Percentiles rank a stretch among this genome's conserved stretches.
phyloP scores from a whole-genome alignment of 2,797 vertebrate species.

The Chaenodraco wilsoni region DNA sequence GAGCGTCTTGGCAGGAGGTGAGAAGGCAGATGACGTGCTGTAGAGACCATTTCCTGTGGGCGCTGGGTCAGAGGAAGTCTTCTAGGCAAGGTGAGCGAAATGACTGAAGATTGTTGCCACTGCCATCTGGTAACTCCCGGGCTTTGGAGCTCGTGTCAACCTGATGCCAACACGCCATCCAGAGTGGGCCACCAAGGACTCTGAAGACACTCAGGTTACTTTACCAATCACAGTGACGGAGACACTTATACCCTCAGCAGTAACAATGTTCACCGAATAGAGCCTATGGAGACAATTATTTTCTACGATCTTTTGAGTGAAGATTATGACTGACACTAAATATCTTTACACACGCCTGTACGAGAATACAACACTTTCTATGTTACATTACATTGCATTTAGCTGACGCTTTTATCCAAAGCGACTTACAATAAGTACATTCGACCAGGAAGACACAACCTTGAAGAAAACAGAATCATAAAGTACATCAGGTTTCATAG shows the following conservation, averaged over 20 bases:
- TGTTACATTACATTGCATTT: too few species aligned
- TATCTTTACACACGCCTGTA: conserved; percentile 6
- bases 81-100: conserved; percentile 72
- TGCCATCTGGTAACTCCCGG: conserved; percentile 64
- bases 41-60: conserved; percentile 67
- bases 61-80: conserved; percentile 60
- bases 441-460: too few species aligned
- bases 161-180: conserved; percentile 45
- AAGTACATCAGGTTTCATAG: too few species aligned
- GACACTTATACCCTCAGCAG: conserved; percentile 20
- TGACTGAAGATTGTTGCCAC: conserved; percentile 51
- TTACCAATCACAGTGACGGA: conserved; percentile 49
- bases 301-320: conserved; percentile 1
- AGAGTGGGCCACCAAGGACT: conserved; percentile 27
- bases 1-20: conserved; percentile 57
- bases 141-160: conserved; percentile 42
- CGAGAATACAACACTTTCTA: background rate
- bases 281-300: conserved; percentile 32
- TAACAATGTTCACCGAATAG: conserved; percentile 25
- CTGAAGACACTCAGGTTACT: conserved; percentile 47
- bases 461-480: too few species aligned
- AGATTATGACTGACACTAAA: conserved; percentile 30
- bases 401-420: too few species aligned
- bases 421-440: too few species aligned
- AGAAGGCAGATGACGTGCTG: conserved; percentile 55